Percentiles rank a stretch among this genome's conserved stretches.
Evolutionary conservation across 2,113 vertebrate species (phyloP).

Genomic region (Callocephalon fimbriatum): DNA sequence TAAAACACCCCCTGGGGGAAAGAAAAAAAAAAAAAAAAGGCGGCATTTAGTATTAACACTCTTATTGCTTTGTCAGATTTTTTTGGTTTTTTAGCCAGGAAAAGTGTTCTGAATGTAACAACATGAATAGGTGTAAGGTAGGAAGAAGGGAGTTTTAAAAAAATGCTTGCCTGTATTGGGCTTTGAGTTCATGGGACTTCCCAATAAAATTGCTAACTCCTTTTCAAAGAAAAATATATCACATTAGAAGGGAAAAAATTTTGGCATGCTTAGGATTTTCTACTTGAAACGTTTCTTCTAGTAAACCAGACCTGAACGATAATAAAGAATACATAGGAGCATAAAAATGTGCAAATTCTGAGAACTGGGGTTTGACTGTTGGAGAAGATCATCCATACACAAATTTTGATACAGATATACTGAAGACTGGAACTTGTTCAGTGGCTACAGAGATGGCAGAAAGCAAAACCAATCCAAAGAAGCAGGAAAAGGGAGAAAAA

Average conservation of each 20-base stretch:
- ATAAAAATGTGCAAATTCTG: neutral
- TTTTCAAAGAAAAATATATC: neutral
- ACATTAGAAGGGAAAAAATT: neutral
- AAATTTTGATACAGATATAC: too few relatives aligned
- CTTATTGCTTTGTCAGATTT: neutral
- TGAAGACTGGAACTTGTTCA: neutral
- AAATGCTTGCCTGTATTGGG: neutral
- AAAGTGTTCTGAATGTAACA: neutral
- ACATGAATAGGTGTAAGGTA: neutral
- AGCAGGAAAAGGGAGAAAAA: neutral
- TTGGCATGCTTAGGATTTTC: neutral
- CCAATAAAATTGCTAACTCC: neutral
- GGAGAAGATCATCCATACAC: neutral
- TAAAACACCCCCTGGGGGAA: neutral
- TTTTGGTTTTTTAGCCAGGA: neutral
- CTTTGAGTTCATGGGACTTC: neutral
- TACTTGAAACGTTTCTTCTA: neutral
- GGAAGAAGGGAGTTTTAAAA: neutral
- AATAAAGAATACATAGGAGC: neutral
- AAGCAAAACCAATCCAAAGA: neutral
- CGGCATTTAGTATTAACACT: neutral
- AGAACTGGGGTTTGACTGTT: neutral
- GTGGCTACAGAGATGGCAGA: neutral
- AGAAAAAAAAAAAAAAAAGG: neutral
- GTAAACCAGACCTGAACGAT: neutral